These are phyloP conservation scores for Dusona sp. DNA, from an alignment of 2,888 invertebrate species.

Conservation along the genomic window DNA sequence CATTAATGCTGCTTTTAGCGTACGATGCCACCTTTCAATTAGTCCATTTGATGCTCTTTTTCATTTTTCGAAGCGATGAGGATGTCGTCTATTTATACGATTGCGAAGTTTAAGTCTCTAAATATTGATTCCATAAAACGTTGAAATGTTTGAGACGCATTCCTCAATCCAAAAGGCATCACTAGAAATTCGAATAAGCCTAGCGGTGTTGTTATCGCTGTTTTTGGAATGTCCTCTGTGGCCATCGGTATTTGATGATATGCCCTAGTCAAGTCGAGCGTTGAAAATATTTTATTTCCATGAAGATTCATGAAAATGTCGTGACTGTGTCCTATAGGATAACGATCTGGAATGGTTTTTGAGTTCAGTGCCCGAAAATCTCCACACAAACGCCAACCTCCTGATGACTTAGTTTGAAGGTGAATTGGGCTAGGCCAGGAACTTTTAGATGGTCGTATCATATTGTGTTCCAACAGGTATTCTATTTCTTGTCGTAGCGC, in stretches of 20 bases:
- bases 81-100: too few relatives aligned
- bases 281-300: too few relatives aligned
- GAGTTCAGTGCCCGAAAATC: constrained; percentile 14
- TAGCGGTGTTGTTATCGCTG: too few relatives aligned
- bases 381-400: neutral
- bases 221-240: too few relatives aligned
- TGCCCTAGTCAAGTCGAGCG: too few relatives aligned
- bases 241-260: too few relatives aligned
- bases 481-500: constrained; percentile 1
- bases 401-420: neutral
- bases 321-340: neutral
- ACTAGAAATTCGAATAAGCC: neutral
- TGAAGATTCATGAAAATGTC: too few relatives aligned
- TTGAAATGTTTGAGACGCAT: neutral
- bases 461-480: neutral
- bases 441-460: neutral
- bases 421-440: neutral
- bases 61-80: too few relatives aligned
- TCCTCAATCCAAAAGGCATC: neutral
- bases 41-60: too few relatives aligned
- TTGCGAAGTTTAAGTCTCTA: too few relatives aligned
- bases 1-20: too few relatives aligned
- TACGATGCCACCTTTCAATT: too few relatives aligned
- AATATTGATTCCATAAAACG: neutral
- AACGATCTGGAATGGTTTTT: constrained; percentile 8